phyloP scores from a whole-genome alignment of 2,113 vertebrate genomes.

The Taxidea taxus region DNA sequence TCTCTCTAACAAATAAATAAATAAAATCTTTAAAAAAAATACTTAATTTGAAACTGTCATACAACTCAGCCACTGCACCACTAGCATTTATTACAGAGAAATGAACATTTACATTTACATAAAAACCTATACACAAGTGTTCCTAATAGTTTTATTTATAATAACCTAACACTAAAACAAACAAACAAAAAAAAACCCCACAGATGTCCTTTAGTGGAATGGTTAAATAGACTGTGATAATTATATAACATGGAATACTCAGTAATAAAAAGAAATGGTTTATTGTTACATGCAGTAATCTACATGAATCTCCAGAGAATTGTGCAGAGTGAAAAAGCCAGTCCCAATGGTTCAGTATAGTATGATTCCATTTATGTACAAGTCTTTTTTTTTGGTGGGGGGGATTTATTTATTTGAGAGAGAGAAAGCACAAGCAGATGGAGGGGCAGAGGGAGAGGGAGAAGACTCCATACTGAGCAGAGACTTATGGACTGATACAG shows the following conservation, averaged over 20 bases:
- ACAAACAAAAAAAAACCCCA: no score
- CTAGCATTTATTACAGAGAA: not conserved
- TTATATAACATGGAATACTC: not conserved
- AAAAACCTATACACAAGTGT: not conserved
- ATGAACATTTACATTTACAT: not conserved
- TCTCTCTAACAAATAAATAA: no score
- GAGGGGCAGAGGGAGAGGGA: not conserved
- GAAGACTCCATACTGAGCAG: not conserved
- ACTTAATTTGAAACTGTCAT: not conserved
- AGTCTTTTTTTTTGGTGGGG: not conserved
- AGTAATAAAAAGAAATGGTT: not conserved
- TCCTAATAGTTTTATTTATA: not conserved
- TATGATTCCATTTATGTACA: not conserved
- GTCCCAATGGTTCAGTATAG: not conserved
- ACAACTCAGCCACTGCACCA: not conserved
- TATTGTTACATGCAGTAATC: not conserved
- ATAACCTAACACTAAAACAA: not conserved
- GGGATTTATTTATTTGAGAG: not conserved
- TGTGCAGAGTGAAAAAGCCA: not conserved
- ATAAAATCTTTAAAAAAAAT: no score
- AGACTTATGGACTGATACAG: not conserved
- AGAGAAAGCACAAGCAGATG: not conserved
- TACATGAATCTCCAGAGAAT: not conserved
- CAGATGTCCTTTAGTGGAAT: not conserved
- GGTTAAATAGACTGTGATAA: not conserved